Evolutionary conservation across 2,113 vertebrate genomes (phyloP), one percentile per base, ranked within the genome.

Genomic region (Phrynocephalus versicolor): DNA sequence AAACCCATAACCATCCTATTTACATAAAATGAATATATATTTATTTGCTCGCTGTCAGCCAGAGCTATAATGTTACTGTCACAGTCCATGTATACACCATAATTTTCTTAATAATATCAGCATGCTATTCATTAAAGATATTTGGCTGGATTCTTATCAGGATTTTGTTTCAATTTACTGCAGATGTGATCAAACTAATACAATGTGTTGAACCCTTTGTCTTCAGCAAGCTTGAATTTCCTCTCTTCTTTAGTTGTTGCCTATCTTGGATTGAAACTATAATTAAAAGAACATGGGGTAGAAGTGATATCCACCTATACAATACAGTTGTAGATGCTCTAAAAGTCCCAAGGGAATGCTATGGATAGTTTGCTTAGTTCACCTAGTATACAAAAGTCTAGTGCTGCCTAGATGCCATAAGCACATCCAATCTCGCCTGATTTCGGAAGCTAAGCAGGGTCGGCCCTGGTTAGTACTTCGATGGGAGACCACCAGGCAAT

Each of bases 131-230:
- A 77, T 85, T 89, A 88, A 65, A 92, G 90, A 87, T 91, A 91
- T 88, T 84, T 89, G 91, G 89, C 87, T 87, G 85, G 85, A 83
- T 89, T 89, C 76, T 85, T 91, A 89, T 79, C 82, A 86, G 64
- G 81, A 33, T 77, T 86, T 37, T 58, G 25, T 70, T 89, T 92
- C 39, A 88, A 90, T 91, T 81, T 86, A 85, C 87, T 76, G 64
- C 88, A 89, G 88, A 88, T 88, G 86, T 88, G 86, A 79, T 70
- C 86, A 88, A 91, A 85, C 71, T 82, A 83, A 84, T 88, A 88
- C 92, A 90, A 86, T 75, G 71, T 85, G 51, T 62, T 87, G 88
- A 89, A 78, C 84, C 88, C 83, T 86, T 71, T 51, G 77, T 84
- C 27, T 1, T 74, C 51, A 86, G 67, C 3, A 65, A 41, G 88